phyloP scores from a whole-genome alignment of 53 echinoderm and acorn worm species.

The Luidia sarsii region DNA sequence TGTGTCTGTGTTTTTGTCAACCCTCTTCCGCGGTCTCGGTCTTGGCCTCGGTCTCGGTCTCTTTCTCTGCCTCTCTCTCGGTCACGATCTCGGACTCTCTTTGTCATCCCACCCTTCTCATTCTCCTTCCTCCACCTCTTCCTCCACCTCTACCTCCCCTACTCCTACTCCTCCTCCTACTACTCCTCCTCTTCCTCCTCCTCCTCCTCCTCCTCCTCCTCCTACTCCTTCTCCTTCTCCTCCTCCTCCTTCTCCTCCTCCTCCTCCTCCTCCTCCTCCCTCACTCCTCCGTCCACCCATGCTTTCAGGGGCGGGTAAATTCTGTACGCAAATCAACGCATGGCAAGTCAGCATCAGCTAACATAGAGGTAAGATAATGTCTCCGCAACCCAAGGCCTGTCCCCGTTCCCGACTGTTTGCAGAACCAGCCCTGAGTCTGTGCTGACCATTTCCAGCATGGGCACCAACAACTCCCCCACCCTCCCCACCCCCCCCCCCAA shows the following conservation, averaged over 20 bases:
- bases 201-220: background rate
- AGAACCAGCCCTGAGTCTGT: no score
- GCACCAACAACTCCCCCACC: no score
- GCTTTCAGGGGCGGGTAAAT: conserved; percentile 78
- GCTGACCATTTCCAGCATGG: no score
- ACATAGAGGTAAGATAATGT: conserved; percentile 70
- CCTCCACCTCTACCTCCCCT: background rate
- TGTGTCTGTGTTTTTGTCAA: background rate
- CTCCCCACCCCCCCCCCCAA: no score
- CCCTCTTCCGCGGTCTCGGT: no score
- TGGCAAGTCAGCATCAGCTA: conserved; percentile 73
- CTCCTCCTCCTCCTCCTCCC: background rate
- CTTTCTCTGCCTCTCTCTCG: no score
- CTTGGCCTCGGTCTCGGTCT: no score
- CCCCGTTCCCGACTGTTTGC: no score
- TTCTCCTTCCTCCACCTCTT: background rate
- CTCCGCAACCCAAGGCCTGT: no score
- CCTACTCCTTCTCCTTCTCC: background rate
- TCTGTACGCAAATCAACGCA: conserved; percentile 80
- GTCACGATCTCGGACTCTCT: no score
- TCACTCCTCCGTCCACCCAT: conserved; percentile 19
- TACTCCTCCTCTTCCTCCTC: background rate
- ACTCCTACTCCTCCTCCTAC: background rate
- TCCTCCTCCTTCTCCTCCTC: background rate
- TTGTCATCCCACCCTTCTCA: background rate